Base-by-base conservation (phyloP, 1,140 invertebrate genomes). In the Pseudobourletiella spinata region DNA sequence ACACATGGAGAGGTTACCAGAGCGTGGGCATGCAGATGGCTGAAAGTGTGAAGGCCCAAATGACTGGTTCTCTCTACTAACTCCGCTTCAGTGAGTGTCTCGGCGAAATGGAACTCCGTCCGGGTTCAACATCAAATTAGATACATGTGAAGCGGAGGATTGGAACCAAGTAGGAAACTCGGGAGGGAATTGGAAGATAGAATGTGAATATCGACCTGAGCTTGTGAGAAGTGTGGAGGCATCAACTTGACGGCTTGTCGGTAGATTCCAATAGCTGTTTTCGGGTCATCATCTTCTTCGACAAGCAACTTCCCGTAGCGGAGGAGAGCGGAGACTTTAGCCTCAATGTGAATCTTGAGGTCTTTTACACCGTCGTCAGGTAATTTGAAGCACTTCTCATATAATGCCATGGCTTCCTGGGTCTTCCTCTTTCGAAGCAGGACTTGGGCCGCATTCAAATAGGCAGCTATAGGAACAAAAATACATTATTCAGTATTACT, bases 401-500 rank as follows among this genome's bases (percentile, higher is more conserved):
- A 84, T 46, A 90, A 84, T 66, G 86, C 82, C 32, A 86, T 86
- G 14, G 93, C 94, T 72, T 95, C 90, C 50, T 86, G 81, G 65
- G 84, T 83, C 48, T 86, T 79, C 14, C 91, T 91, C 51, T 89
- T 79, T 8, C 87, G 82, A 66, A 88, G 86, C 64, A 94, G 79
- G 24, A 92, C 86, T 63, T 91, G 85, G 1, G 91, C 95, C 70
- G 96, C 80, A 73, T 96, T 97, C 60, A 97, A 83, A 77, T 97
- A 91, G 42, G 94, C 95, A 82, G 95, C 92, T 95, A 82, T 25
- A 84, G 83, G 63, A 28, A 70, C 63, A 68, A 44, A 24, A n/a
- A 62, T 24, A 56, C 14, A 50, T n/a, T n/a, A 25, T n/a, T n/a
- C 8, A 39, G 8, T 39, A 11, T 39, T 39, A 39, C 8, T 39